Evolutionary conservation across 2,113 vertebrate species (phyloP).

Genomic region (Mola mola): DNA sequence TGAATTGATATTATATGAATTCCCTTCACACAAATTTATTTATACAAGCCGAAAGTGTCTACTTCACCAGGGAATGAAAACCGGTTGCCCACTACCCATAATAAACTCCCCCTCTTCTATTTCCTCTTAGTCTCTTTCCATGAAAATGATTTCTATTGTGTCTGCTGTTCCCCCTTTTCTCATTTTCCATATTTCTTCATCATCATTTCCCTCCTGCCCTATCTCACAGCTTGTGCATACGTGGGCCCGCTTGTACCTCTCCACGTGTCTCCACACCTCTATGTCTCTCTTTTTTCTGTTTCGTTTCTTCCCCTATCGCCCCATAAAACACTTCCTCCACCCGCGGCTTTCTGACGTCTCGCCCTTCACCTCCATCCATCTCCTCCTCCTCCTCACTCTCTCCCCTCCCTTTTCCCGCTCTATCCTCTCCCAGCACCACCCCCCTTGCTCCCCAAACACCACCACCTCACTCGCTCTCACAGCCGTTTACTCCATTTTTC

Average conservation of each 20-base stretch:
- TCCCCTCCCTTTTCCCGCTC: conserved; percentile 7
- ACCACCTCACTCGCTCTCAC: conserved; percentile 66
- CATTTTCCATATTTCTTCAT: conserved; percentile 26
- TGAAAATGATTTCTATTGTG: conserved; percentile 40
- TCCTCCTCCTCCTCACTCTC: conserved; percentile 43
- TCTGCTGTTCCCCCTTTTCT: conserved; percentile 33
- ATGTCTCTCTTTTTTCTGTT: conserved; percentile 45
- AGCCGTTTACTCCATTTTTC: conserved; percentile 77
- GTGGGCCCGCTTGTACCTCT: conserved; percentile 39
- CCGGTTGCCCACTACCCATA: conserved; percentile 12
- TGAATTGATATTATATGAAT: conserved; percentile 64
- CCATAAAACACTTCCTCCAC: conserved; percentile 78
- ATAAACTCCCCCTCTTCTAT: conserved; percentile 23
- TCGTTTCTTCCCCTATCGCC: conserved; percentile 71
- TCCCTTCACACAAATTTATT: conserved; percentile 61
- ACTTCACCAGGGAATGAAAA: conserved; percentile 60
- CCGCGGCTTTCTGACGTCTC: conserved; percentile 71
- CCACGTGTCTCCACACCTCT: conserved; percentile 57
- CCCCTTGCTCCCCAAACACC: conserved; percentile 10
- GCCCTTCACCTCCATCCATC: conserved; percentile 71
- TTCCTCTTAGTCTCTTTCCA: conserved; percentile 6
- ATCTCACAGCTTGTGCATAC: conserved; percentile 28
- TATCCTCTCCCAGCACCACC: conserved; percentile 9
- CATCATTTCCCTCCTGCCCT: conserved; percentile 10
- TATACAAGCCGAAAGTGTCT: conserved; percentile 62